These are phyloP conservation scores for Sebastolobus alascanus DNA, from an alignment of 2,797 vertebrate species.

Conservation along the genomic window DNA sequence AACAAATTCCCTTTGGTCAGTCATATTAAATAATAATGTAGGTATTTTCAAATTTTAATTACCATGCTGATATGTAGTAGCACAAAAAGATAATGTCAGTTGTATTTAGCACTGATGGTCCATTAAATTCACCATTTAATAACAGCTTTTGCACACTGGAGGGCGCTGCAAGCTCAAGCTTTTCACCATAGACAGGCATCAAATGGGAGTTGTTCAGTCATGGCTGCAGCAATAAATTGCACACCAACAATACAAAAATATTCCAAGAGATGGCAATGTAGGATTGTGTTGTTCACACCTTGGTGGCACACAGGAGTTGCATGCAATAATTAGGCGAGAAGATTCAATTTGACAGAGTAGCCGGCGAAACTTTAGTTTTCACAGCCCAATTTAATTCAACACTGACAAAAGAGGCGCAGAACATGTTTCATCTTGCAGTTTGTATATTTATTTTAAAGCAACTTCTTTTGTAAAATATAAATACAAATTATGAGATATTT, in stretches of 20 bases:
- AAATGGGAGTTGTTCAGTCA: background rate
- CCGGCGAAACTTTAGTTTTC: background rate
- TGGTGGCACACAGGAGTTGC: background rate
- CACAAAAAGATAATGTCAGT: background rate
- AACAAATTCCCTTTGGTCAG: background rate
- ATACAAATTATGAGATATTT: slow-evolving; percentile 98
- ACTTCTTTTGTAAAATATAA: slow-evolving; percentile 99
- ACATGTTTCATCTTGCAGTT: slow-evolving; percentile 75
- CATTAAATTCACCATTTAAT: background rate
- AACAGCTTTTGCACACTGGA: slow-evolving; percentile 28
- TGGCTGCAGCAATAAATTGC: slow-evolving; percentile 27
- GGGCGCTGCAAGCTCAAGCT: slow-evolving; percentile 54
- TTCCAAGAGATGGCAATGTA: slow-evolving; percentile 75
- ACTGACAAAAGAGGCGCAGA: slow-evolving; percentile 32
- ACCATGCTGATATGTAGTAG: background rate
- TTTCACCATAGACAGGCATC: background rate
- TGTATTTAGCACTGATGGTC: background rate
- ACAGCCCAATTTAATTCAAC: slow-evolving; percentile 18
- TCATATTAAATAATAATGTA: background rate
- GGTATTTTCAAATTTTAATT: background rate
- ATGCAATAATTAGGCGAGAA: slow-evolving; percentile 27
- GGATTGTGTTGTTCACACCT: slow-evolving; percentile 23
- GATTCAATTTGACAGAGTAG: slow-evolving; percentile 36
- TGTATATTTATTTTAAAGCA: slow-evolving; percentile 94
- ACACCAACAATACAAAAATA: slow-evolving; percentile 39